Percentiles rank a stretch among this genome's conserved stretches.
phyloP scores from a whole-genome alignment of 2,888 invertebrate species.

The Amiota minor region DNA sequence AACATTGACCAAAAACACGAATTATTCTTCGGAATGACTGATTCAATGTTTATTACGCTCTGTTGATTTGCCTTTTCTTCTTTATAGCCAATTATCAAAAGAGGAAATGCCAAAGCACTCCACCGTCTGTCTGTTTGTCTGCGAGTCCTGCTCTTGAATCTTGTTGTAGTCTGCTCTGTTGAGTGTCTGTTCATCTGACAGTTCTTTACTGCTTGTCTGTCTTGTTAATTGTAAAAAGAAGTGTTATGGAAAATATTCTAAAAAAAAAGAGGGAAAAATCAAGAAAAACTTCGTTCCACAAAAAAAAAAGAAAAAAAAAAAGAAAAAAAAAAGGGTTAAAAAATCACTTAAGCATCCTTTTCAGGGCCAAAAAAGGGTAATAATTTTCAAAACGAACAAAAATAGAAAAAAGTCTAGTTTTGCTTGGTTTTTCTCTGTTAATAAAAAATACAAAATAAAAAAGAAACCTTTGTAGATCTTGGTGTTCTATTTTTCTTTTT shows the following conservation, averaged over 20 bases:
- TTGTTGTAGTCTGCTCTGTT: constrained; percentile 34
- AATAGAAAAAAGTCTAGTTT: neutral
- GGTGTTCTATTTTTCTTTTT: too few relatives aligned
- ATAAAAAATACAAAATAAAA: neutral
- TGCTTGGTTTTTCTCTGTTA: neutral
- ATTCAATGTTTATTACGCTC: neutral
- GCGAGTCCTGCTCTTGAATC: constrained; percentile 39
- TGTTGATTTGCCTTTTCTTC: neutral
- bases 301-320: constrained; percentile 20
- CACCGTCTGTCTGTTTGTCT: constrained; percentile 42
- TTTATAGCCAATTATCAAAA: constrained; percentile 46
- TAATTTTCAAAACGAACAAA: constrained; percentile 15
- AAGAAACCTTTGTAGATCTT: neutral
- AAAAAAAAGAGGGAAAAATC: neutral
- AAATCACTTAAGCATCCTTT: constrained; percentile 51
- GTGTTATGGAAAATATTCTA: neutral
- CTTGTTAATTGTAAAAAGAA: constrained; percentile 24
- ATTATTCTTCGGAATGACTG: too few relatives aligned
- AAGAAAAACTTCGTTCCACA: neutral
- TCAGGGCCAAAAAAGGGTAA: constrained; percentile 46
- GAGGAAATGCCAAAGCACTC: constrained; percentile 45
- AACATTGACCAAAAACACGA: too few relatives aligned
- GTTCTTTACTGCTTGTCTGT: constrained; percentile 4
- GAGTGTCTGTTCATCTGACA: neutral
- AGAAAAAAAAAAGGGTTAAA: constrained; percentile 26